Percentiles rank a stretch among this genome's conserved stretches.
Conservation (phyloP, 2,797 vertebrate species). For the Danionella dracula region DNA sequence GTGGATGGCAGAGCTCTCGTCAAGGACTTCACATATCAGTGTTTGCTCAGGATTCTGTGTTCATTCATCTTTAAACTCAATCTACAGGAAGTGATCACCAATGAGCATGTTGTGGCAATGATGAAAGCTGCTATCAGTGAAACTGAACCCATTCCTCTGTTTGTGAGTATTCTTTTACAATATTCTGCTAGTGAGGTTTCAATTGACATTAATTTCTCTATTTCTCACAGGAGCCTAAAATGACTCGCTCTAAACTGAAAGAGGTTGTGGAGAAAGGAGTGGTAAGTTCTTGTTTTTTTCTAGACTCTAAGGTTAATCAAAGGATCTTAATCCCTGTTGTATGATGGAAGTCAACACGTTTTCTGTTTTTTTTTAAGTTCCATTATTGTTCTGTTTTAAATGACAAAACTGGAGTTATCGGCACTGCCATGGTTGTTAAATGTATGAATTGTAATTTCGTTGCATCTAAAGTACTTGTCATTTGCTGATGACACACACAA, state of each 20-base stretch:
- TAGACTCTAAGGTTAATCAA: too few relatives aligned
- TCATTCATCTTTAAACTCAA: background rate
- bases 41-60: background rate
- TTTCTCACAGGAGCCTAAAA: conserved; percentile 85
- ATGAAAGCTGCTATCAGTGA: conserved; percentile 97
- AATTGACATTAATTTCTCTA: background rate
- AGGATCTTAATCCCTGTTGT: too few relatives aligned
- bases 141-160: conserved; percentile 81
- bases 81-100: conserved; percentile 92
- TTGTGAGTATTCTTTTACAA: conserved; percentile 77
- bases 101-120: conserved; percentile 96
- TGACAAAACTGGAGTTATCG: too few relatives aligned
- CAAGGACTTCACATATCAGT: background rate
- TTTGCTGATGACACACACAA: too few relatives aligned
- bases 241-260: conserved; percentile 94
- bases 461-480: too few relatives aligned
- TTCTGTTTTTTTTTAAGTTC: too few relatives aligned
- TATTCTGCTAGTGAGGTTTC: background rate
- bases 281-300: conserved; percentile 68
- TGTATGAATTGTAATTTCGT: too few relatives aligned
- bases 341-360: too few relatives aligned
- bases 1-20: background rate
- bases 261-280: conserved; percentile 94
- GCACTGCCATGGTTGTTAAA: too few relatives aligned
- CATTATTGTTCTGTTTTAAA: too few relatives aligned